These are phyloP conservation scores for Lamellibrachia luymesi DNA, from an alignment of 1,140 invertebrate genomes.

Conservation along the genomic window DNA sequence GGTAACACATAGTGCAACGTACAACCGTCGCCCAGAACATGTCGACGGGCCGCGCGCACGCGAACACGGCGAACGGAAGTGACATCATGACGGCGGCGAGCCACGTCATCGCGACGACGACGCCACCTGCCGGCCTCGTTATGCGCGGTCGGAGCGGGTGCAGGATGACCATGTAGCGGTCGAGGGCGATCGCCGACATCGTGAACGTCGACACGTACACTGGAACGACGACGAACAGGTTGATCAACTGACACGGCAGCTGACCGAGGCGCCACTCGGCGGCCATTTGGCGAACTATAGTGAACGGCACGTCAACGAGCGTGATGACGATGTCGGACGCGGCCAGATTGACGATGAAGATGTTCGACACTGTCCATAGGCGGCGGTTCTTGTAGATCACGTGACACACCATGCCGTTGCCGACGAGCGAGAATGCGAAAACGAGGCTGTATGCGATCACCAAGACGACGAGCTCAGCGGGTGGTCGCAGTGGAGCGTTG, in stretches of 20 bases:
- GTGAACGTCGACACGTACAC: constrained; percentile 63
- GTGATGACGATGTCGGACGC: constrained; percentile 92
- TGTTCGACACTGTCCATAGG: constrained; percentile 97
- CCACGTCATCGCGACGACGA: constrained; percentile 59
- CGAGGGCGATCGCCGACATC: constrained; percentile 61
- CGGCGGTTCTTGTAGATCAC: constrained; percentile 85
- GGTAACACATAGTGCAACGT: constrained; percentile 54
- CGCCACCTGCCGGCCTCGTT: constrained; percentile 45
- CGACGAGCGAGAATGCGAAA: constrained; percentile 59
- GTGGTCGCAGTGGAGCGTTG: neutral
- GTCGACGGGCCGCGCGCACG: constrained; percentile 33
- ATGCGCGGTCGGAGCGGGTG: constrained; percentile 58
- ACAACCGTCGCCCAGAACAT: constrained; percentile 28
- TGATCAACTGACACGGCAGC: constrained; percentile 59
- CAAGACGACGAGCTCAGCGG: constrained; percentile 30
- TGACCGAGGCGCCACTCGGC: constrained; percentile 59
- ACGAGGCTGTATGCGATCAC: constrained; percentile 52
- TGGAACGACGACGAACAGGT: constrained; percentile 59
- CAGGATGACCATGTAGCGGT: constrained; percentile 60
- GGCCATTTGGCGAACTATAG: constrained; percentile 34
- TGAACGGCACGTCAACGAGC: constrained; percentile 54
- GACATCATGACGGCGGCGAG: constrained; percentile 55
- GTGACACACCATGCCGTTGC: constrained; percentile 82
- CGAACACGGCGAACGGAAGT: constrained; percentile 61
- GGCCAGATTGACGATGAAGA: constrained; percentile 94